Conservation (phyloP, 2,113 vertebrate species). For the Tamias sibiricus region DNA sequence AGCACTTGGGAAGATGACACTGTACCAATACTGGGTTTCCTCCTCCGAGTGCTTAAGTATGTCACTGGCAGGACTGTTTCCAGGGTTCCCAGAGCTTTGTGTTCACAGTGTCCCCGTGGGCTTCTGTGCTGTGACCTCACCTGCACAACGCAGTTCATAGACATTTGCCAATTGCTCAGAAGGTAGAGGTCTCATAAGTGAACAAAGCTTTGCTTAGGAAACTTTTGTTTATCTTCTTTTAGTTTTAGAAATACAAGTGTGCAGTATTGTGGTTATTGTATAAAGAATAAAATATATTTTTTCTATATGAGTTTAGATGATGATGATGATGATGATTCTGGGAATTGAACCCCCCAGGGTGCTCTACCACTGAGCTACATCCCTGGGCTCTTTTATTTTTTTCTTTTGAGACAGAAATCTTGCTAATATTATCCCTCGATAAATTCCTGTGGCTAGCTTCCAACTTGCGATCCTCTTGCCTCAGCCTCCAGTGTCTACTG, state of each 20-base stretch:
- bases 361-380: background rate
- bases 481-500: background rate
- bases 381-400: background rate
- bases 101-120: background rate
- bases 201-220: background rate
- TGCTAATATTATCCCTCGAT: background rate
- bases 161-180: background rate
- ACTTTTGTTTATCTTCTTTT: background rate
- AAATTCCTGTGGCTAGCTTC: background rate
- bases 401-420: background rate
- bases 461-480: background rate
- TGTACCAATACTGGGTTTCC: rapidly evolving
- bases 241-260: background rate
- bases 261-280: background rate
- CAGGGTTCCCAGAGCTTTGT: background rate
- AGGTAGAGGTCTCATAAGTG: background rate
- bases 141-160: background rate
- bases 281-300: background rate
- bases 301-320: background rate
- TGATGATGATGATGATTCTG: background rate
- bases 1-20: background rate
- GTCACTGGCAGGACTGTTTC: rapidly evolving
- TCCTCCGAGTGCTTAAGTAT: too few relatives aligned
- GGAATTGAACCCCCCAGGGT: background rate
- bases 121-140: rapidly evolving